Percentiles rank a stretch among this genome's conserved stretches.
Evolutionary conservation across 2,797 vertebrate genomes (phyloP).

Genomic region (Babyrousa celebensis): DNA sequence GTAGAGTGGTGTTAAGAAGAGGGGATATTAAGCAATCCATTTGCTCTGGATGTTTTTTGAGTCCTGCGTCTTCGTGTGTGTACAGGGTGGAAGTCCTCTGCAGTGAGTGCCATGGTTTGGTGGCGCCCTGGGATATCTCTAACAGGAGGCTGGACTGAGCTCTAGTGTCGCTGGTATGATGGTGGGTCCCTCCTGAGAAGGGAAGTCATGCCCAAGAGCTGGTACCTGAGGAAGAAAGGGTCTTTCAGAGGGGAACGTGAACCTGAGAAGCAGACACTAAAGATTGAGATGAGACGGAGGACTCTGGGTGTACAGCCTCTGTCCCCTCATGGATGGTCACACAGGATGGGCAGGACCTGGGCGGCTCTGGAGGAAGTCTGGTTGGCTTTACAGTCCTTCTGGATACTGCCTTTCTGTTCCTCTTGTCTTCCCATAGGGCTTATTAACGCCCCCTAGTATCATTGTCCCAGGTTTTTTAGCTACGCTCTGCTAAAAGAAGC

Average conservation of each 20-base stretch:
- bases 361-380: background rate
- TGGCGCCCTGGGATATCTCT: background rate
- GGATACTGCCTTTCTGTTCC: background rate
- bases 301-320: background rate
- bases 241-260: background rate
- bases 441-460: background rate
- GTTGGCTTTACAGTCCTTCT: background rate
- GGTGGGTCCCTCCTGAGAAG: background rate
- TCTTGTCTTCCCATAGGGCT: background rate
- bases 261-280: background rate
- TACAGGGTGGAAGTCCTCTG: background rate
- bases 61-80: background rate
- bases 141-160: background rate
- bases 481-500: background rate
- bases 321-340: background rate
- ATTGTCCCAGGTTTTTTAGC: background rate
- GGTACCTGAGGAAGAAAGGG: background rate
- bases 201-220: background rate
- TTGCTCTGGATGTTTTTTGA: background rate
- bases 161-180: background rate
- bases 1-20: background rate
- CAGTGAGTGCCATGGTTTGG: background rate
- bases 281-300: background rate
- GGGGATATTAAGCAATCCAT: background rate
- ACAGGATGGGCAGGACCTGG: background rate